Evolutionary conservation across 2,888 invertebrate species (phyloP).

Genomic region (Drosophila cracens): DNA sequence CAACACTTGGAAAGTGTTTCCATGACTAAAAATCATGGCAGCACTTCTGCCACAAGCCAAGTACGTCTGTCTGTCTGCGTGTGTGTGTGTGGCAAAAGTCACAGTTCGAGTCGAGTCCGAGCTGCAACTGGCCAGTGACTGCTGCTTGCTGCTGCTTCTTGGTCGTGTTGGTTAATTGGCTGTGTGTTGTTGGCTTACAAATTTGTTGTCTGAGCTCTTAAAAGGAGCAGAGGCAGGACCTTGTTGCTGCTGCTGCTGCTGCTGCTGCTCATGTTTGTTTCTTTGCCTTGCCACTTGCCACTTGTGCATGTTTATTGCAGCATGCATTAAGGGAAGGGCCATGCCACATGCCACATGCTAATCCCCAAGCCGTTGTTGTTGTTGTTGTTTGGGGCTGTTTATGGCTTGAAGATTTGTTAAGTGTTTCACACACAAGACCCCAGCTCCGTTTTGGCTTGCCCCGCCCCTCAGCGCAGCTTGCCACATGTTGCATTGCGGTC

Average conservation of each 20-base stretch:
- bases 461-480: slow-evolving; percentile 23
- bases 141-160: slow-evolving; percentile 12
- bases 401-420: slow-evolving; percentile 63
- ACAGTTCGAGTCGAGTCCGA: slow-evolving; percentile 33
- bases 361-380: slow-evolving; percentile 28
- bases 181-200: slow-evolving; percentile 64
- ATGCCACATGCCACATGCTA: slow-evolving; percentile 26
- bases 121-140: slow-evolving; percentile 5
- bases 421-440: slow-evolving; percentile 39
- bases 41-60: slow-evolving; percentile 16
- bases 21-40: slow-evolving; percentile 12
- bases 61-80: slow-evolving; percentile 5
- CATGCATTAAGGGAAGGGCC: slow-evolving; percentile 20
- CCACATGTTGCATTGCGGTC: slow-evolving; percentile 21
- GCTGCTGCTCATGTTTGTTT: slow-evolving; percentile 38
- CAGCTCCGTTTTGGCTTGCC: background rate
- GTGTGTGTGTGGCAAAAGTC: slow-evolving; percentile 43
- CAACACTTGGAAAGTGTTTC: slow-evolving; percentile 1
- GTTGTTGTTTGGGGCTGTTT: slow-evolving; percentile 41
- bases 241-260: slow-evolving; percentile 22
- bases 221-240: slow-evolving; percentile 30
- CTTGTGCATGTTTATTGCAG: slow-evolving; percentile 59
- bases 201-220: slow-evolving; percentile 59
- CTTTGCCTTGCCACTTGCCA: slow-evolving; percentile 55
- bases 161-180: slow-evolving; percentile 63